Conservation (phyloP, 2,797 vertebrate species). For the Gila robusta region DNA sequence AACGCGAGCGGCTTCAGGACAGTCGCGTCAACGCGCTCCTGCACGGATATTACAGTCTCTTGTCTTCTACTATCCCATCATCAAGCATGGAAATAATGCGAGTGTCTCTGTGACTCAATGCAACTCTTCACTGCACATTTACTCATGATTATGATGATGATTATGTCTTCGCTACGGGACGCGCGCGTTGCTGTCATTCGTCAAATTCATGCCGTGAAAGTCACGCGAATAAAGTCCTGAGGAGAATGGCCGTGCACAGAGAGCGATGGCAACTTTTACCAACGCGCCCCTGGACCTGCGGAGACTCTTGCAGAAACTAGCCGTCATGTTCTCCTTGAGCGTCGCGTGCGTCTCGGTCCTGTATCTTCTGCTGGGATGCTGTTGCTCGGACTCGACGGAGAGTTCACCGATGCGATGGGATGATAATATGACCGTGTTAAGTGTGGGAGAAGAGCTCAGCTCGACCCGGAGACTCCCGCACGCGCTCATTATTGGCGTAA, state of each 20-base stretch:
- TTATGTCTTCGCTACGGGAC: neutral
- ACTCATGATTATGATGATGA: neutral
- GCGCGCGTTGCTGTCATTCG: neutral
- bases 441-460: no score
- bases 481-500: slow-evolving; percentile 84
- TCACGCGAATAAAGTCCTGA: slow-evolving; percentile 33
- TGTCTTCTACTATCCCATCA: slow-evolving; percentile 29
- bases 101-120: slow-evolving; percentile 7
- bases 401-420: no score
- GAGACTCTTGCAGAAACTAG: slow-evolving; percentile 77
- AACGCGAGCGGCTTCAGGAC: slow-evolving; percentile 54
- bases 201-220: neutral
- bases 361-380: slow-evolving; percentile 77
- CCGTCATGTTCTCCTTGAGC: slow-evolving; percentile 77
- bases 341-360: slow-evolving; percentile 76
- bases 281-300: slow-evolving; percentile 72
- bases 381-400: slow-evolving; percentile 31
- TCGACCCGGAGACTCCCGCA: slow-evolving; percentile 76
- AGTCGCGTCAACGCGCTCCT: slow-evolving; percentile 42
- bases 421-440: no score
- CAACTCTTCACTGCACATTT: neutral
- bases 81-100: slow-evolving; percentile 21
- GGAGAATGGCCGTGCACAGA: slow-evolving; percentile 31
- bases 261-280: slow-evolving; percentile 77
- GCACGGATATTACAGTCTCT: slow-evolving; percentile 60